Evolutionary conservation across 2,888 invertebrate species (phyloP).

Genomic region (Heliconius aoede): DNA sequence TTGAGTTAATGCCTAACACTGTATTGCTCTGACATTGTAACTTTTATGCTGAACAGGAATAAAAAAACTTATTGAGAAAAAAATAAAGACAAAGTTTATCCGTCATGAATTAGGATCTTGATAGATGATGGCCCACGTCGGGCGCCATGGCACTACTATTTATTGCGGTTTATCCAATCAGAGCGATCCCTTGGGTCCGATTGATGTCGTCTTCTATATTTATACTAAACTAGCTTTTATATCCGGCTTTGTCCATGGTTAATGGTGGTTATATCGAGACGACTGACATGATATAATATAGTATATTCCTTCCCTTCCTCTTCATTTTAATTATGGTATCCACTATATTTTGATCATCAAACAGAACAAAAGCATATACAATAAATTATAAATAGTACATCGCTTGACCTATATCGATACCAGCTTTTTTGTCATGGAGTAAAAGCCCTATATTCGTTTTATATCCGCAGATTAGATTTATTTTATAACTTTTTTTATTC

Average conservation of each 20-base stretch:
- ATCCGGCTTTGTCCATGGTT: too few relatives aligned
- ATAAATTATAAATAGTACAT: not conserved
- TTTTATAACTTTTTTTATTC: too few relatives aligned
- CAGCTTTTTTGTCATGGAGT: not conserved
- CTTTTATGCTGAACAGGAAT: not conserved
- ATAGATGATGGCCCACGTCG: constrained; percentile 52
- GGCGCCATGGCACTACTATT: constrained; percentile 57
- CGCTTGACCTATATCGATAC: constrained; percentile 2
- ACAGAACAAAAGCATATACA: too few relatives aligned
- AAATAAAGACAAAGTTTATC: not conserved
- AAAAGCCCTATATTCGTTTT: not conserved
- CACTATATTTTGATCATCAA: too few relatives aligned
- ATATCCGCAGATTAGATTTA: too few relatives aligned
- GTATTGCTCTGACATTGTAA: not conserved
- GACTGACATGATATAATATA: too few relatives aligned
- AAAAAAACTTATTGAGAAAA: not conserved
- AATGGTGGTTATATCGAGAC: too few relatives aligned
- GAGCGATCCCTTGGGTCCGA: constrained; percentile 45
- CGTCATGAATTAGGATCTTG: constrained; percentile 2
- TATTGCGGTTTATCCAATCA: constrained; percentile 45
- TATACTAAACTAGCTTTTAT: not conserved
- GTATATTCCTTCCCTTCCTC: too few relatives aligned
- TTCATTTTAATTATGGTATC: too few relatives aligned
- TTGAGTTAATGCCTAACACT: not conserved
- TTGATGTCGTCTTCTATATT: constrained; percentile 26